Base-by-base conservation (phyloP, 1,140 invertebrate genomes). In the Bombus picipes region DNA sequence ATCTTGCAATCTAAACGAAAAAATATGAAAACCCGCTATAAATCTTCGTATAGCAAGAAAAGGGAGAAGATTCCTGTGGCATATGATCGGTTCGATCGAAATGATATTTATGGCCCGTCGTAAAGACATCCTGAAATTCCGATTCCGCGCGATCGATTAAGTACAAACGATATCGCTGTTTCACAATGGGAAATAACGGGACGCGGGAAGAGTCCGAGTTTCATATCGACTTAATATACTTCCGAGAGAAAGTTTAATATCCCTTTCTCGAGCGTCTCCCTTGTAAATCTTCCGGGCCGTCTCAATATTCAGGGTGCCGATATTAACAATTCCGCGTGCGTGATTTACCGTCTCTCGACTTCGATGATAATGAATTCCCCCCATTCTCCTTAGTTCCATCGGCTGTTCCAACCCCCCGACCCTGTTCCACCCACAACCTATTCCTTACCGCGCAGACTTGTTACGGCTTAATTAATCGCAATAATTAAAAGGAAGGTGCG, bases 391-490 rank as follows among this genome's bases (percentile, higher is more conserved):
- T 68, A n/a, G 1, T 53, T 25, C 76, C 77, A 66, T 80, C 76
- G 62, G n/a, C 71, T 43, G n/a, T 41, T 59, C 57, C 34, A 47
- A 41, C 28, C 39, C 28, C 47, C 41, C 37, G 3, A 34, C 37
- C 0, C 18, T 13, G 13, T 83, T 34, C n/a, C 25, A 34, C 59
- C 15, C 59, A 13, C 68, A 18, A 72, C n/a, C 53, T 83, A 86
- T 90, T 92, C 68, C 90, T 91, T 89, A 65, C 87, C 68, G 81
- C 62, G 83, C 73, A 32, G 89, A 90, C 92, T 94, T 93, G 92
- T 94, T 93, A 92, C 86, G 89, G 86, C 91, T 94, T 93, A 94
- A 93, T 94, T 94, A 94, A 94, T 94, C 89, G 91, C 90, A 94
- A 94, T 94, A 94, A 94, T 95, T 94, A 94, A 94, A 94, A 95